Percentiles rank a stretch among this genome's conserved stretches.
Evolutionary conservation across 2,113 vertebrate genomes (phyloP).

Genomic region (Argyrosomus japonicus): DNA sequence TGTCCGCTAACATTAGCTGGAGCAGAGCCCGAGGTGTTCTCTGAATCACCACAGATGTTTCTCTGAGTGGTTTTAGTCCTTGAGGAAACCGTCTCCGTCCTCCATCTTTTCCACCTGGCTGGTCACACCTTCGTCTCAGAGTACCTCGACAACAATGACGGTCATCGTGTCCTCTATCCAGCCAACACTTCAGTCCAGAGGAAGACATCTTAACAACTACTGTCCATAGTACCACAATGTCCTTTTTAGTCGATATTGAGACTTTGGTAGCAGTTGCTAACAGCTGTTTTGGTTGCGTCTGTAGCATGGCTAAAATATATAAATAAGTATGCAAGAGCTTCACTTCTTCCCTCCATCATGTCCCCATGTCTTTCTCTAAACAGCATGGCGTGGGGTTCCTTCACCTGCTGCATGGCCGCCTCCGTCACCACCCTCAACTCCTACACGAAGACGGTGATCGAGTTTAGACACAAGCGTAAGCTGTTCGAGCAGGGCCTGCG

Average conservation of each 20-base stretch:
- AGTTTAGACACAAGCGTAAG: conserved; percentile 97
- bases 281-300: too few relatives aligned
- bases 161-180: background rate
- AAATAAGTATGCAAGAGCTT: background rate
- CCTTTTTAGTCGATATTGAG: too few relatives aligned
- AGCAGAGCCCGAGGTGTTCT: conserved; percentile 19
- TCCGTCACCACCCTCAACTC: conserved; percentile 99
- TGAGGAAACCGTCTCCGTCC: background rate
- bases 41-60: conserved; percentile 13
- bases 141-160: background rate
- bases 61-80: conserved; percentile 45
- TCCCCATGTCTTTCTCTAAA: conserved; percentile 29
- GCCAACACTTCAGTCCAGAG: background rate
- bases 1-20: background rate
- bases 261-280: too few relatives aligned
- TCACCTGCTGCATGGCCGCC: conserved; percentile 99
- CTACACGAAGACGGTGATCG: conserved; percentile 98
- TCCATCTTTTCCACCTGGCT: background rate
- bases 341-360: background rate
- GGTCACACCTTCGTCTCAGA: background rate
- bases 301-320: too few relatives aligned
- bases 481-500: conserved; percentile 94
- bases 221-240: too few relatives aligned
- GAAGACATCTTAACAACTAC: background rate
- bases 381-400: conserved; percentile 98